A percentile compares a stretch with the other conserved stretches of the same genome.
Conservation (phyloP, 2,888 invertebrate species). For the Archips crataeganus region DNA sequence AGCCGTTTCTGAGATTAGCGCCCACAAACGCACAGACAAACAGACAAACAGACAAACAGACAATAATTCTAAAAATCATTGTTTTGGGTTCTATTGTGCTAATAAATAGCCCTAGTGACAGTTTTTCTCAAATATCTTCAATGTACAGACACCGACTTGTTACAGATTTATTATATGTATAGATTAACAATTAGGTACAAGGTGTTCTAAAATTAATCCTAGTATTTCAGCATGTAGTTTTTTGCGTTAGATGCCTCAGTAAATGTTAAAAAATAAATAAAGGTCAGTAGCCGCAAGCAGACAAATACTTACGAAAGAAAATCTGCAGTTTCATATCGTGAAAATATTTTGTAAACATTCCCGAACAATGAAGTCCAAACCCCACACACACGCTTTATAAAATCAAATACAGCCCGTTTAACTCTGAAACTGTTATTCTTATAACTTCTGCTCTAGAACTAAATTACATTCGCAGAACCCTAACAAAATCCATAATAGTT, state of each 20-base stretch:
- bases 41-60: no score
- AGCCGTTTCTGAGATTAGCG: no score
- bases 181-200: no score
- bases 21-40: no score
- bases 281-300: background rate
- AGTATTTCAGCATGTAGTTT: background rate
- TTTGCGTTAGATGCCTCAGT: no score
- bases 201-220: background rate
- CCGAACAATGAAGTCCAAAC: background rate
- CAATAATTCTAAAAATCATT: no score
- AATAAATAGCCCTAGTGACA: no score
- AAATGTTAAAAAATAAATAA: background rate
- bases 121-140: no score
- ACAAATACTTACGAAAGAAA: background rate
- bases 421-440: conserved; percentile 37
- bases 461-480: conserved; percentile 9
- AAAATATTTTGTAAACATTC: background rate
- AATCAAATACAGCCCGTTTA: conserved; percentile 36
- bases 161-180: no score
- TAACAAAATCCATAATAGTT: conserved; percentile 36
- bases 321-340: background rate
- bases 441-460: conserved; percentile 33
- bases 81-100: no score
- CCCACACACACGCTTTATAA: background rate
- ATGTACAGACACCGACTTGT: no score